Evolutionary conservation across 2,888 invertebrate species (phyloP), one percentile per base, ranked within the genome.

Genomic region (Apomyelois bistriatella): DNA sequence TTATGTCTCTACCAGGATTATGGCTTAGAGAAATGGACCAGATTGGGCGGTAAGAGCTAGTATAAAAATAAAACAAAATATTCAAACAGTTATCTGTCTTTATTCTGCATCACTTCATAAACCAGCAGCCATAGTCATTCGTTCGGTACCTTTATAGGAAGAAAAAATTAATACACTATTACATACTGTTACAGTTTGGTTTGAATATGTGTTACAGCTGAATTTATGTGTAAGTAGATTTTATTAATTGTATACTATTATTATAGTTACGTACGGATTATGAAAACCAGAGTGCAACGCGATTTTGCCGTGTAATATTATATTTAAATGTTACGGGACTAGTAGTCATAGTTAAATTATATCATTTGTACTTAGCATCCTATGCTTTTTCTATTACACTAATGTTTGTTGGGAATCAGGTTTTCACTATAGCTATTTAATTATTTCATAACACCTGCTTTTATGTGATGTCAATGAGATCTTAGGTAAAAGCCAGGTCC

Each of bases 1-100:
- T n/a, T n/a, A n/a, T n/a, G n/a, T n/a, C n/a, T n/a, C n/a, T n/a
- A n/a, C n/a, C 3, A 22, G 22, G 5, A 22, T 22, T 3, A 3
- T 22, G 22, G 22, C 22, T 3, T 22, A 22, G 5, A 22, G 22
- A 22, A n/a, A n/a, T n/a, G n/a, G n/a, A n/a, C n/a, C n/a, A n/a
- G n/a, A n/a, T 2, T 22, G 22, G 5, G 22, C 22, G 22, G 22
- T 22, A 5, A 22, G 5, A 3, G 22, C 22, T 22, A 22, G 22
- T 3, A 22, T 22, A 5, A 22, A 22, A 87, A 85, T 83, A 77
- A 90, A 88, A 88, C 86, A 78, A 52, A 84, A 58, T 62, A 76
- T 75, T 87, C 87, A 87, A 90, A 90, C 90, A 90, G 90, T 87
- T 87, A 90, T 89, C 86, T 88, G 86, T 84, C 88, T 90, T 90